Evolutionary conservation across 2,888 invertebrate species (phyloP).

Genomic region (Penaeus monodon): DNA sequence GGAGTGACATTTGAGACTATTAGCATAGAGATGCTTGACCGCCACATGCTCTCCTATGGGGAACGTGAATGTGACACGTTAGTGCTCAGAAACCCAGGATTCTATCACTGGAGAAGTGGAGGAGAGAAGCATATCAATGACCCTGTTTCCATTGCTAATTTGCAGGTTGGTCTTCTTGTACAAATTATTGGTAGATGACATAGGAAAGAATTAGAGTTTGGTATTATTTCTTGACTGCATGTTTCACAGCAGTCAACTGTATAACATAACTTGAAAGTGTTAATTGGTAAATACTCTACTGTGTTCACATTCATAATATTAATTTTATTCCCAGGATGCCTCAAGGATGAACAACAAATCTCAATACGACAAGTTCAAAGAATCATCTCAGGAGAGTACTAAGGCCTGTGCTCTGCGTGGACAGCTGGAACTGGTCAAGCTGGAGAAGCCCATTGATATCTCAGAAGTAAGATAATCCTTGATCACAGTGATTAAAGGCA

Average conservation of each 20-base stretch:
- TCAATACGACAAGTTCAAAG: constrained; percentile 87
- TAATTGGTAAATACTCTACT: not conserved
- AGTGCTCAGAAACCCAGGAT: constrained; percentile 88
- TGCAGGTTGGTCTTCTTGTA: constrained; percentile 74
- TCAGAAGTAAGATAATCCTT: constrained; percentile 73
- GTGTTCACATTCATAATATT: not conserved
- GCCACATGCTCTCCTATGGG: constrained; percentile 83
- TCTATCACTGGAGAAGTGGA: constrained; percentile 96
- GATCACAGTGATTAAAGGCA: too few relatives aligned
- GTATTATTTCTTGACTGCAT: not conserved
- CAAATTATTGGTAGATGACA: not conserved
- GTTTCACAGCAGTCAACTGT: not conserved
- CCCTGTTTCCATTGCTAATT: constrained; percentile 84
- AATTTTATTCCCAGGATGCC: constrained; percentile 79
- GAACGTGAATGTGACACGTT: constrained; percentile 79
- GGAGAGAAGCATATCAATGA: constrained; percentile 99
- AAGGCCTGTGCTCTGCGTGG: constrained; percentile 91
- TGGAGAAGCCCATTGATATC: constrained; percentile 79
- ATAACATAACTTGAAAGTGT: not conserved
- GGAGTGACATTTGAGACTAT: constrained; percentile 92
- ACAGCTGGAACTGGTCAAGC: constrained; percentile 84
- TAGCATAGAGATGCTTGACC: constrained; percentile 85
- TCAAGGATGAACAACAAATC: constrained; percentile 82
- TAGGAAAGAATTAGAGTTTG: too few relatives aligned
- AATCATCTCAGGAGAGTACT: constrained; percentile 88